phyloP scores from a whole-genome alignment of 2,113 vertebrate species.

The Bubo bubo region DNA sequence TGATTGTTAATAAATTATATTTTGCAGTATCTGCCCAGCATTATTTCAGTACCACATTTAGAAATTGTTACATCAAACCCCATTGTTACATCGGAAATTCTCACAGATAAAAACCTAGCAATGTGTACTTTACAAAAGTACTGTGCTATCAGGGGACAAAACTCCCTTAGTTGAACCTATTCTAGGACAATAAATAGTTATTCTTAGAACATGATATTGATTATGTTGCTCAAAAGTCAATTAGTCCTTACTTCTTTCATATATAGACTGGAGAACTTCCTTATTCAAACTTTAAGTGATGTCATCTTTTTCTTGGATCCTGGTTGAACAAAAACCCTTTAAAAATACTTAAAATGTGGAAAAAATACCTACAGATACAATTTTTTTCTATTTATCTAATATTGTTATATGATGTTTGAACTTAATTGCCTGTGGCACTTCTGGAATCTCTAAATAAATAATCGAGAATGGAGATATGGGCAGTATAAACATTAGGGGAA shows the following conservation, averaged over 20 bases:
- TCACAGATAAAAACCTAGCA: not conserved
- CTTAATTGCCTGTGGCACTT: not conserved
- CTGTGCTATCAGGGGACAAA: not conserved
- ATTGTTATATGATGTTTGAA: not conserved
- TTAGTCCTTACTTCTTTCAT: not conserved
- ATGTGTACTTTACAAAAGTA: not conserved
- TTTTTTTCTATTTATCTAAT: not conserved
- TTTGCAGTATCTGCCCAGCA: not conserved
- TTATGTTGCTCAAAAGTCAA: not conserved
- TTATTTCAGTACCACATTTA: not conserved
- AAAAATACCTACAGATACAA: not conserved
- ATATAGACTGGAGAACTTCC: not conserved
- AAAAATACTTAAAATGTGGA: not conserved
- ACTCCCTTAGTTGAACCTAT: not conserved
- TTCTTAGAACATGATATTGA: not conserved
- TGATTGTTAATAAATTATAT: not conserved
- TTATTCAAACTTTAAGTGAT: not conserved
- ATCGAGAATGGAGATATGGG: not conserved
- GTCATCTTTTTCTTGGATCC: not conserved
- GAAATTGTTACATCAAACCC: not conserved
- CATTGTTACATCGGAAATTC: not conserved
- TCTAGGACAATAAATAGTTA: not conserved
- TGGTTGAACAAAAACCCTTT: not conserved
- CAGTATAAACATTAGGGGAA: not conserved
- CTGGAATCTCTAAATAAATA: conserved; percentile 14